Base-by-base conservation (phyloP, 2,888 invertebrate genomes). In the Leptinotarsa peninsularis region DNA sequence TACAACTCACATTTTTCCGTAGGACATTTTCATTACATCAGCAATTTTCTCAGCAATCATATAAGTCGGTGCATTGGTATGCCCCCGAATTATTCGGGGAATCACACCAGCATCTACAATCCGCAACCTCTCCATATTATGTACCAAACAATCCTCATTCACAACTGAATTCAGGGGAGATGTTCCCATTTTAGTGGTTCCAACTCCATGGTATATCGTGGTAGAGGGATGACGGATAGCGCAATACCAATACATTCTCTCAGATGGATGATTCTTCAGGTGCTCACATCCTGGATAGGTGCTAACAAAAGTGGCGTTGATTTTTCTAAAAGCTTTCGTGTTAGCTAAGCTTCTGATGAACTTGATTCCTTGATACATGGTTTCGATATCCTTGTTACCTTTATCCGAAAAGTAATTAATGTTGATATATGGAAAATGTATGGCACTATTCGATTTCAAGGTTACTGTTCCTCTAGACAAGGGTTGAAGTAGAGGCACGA, bases 341-440 rank as follows among this genome's bases (percentile, higher is more conserved):
- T 85, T 71, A 7, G 79, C 33, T 23, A 86, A 73, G 15, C 78
- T 75, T 49, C 80, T 18, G 17, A 80, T 68, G 49, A 72, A 77
- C 15, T 91, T 88, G 5, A 93, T 90, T 0, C 92, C 91, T 18
- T 90, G 89, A 2, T 93, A 89, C 14, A 93, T 87, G 3, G 91
- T 92, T 82, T 95, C 95, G 1, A 91, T 87, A 82, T 95, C 95
- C 15, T 81, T 67, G 15, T 76, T 70, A 4, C 72, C n/a, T 2
- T 21, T 3, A 73, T 85, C 84, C 0, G 80, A 76, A 5, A 83
- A 81, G 52, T 79, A 84, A 21, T 81, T 81, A 0, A 82, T 80
- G 74, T 86, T 77, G 7, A 86, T 85, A 10, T 80, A 4, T 0
- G 86, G 86, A 76, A 83, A 84, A 60, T 85, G 83, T 21, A 82